Base-by-base conservation (phyloP, 1,140 invertebrate species). In the Maniola jurtina region DNA sequence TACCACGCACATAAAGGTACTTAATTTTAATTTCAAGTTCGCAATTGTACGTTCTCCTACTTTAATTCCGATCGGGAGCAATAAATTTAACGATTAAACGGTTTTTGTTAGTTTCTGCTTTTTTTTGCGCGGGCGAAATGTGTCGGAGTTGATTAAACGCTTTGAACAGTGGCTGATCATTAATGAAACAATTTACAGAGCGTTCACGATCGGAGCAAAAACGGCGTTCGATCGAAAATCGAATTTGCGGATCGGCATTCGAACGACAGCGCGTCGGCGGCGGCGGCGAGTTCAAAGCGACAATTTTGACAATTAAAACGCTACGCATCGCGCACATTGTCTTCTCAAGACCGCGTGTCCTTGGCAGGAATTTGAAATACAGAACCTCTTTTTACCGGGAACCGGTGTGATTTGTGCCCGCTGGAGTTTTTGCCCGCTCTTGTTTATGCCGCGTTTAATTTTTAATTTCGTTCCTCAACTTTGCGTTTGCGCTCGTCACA, bases 281-380 rank as follows among this genome's bases (percentile, higher is more conserved):
- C 62, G 79, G 70, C 84, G 81, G 81, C 80, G 52, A 68, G 64
- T 64, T 85, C 84, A 88, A 87, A 86, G 74, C 52, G 67, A 59
- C 65, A 85, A 85, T 87, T 86, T 86, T 75, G 84, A 83, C 83
- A 88, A 88, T 89, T 87, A 87, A 87, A 89, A 82, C 68, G 80
- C 82, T 75, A 68, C 68, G 76, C 75, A 85, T 86, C 68, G 79
- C 80, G 66, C 68, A 74, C 81, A 79, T 81, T 76, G 82, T 75
- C 70, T 79, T 71, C 71, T 68, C 70, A 59, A 70, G 71, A 58
- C 72, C 69, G 64, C 64, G 76, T 86, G 86, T 83, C 86, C 86
- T 88, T 88, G 86, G 76, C 68, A 72, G 80, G 86, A 85, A 88
- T 88, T 77, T 76, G 70, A 77, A 73, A 70, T 73, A 59, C 70